Conservation (phyloP, 2,797 vertebrate genomes). For the Sebastes hubbsi region DNA sequence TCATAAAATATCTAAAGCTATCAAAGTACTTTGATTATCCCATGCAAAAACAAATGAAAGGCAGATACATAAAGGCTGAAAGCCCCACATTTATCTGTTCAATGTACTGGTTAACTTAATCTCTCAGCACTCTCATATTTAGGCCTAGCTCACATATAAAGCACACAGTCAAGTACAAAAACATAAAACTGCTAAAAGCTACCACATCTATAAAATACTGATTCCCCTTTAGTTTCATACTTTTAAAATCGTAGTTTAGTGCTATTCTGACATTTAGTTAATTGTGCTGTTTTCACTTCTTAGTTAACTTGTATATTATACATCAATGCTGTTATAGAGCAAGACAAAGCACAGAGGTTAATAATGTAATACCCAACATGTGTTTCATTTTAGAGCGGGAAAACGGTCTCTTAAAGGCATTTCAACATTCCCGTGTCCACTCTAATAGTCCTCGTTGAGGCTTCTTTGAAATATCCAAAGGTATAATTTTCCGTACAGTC, state of each 20-base stretch:
- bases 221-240: constrained; percentile 32
- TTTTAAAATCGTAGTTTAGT: constrained; percentile 23
- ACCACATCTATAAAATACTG: constrained; percentile 61
- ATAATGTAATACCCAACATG: constrained; percentile 29
- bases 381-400: constrained; percentile 37
- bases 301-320: constrained; percentile 37
- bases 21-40: constrained; percentile 28
- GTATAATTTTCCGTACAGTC: constrained; percentile 11
- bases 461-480: constrained; percentile 30
- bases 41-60: constrained; percentile 66
- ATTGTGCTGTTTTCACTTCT: constrained; percentile 61
- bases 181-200: constrained; percentile 41
- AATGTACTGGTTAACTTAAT: constrained; percentile 12
- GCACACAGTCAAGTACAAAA: constrained; percentile 60
- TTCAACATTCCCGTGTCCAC: constrained; percentile 46
- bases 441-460: constrained; percentile 29
- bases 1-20: constrained; percentile 31
- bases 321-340: constrained; percentile 46
- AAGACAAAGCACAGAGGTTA: constrained; percentile 37
- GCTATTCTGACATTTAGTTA: constrained; percentile 50
- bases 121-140: constrained; percentile 15
- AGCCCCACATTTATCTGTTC: constrained; percentile 26
- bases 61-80: constrained; percentile 47
- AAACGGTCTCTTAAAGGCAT: constrained; percentile 50
- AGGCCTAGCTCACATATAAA: constrained; percentile 33